Percentiles rank a stretch among this genome's conserved stretches.
Evolutionary conservation across 2,113 vertebrate species (phyloP).

Genomic region (Rhabdomys dilectus): DNA sequence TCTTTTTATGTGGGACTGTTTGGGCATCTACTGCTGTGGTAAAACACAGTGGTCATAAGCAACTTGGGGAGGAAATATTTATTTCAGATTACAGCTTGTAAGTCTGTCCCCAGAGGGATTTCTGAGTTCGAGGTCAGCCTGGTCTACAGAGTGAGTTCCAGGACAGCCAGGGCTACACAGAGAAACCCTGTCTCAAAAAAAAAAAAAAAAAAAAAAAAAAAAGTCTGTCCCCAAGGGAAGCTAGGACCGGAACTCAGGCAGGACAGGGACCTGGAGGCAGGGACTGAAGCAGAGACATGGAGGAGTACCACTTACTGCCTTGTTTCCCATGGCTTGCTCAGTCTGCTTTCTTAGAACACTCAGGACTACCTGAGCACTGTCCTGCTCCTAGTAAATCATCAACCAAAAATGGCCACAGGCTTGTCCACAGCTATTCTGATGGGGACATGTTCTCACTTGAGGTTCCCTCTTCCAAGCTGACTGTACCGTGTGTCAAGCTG

Average conservation of each 20-base stretch:
- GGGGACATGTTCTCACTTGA: neutral
- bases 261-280: neutral
- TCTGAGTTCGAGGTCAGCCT: no score
- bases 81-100: neutral
- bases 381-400: neutral
- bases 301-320: no score
- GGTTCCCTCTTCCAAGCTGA: neutral
- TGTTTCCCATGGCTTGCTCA: neutral
- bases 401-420: neutral
- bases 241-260: neutral
- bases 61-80: neutral
- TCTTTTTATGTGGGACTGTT: neutral
- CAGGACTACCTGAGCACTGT: neutral
- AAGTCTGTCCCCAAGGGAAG: no score
- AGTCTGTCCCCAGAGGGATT: neutral
- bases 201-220: no score
- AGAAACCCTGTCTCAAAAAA: no score
- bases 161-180: no score
- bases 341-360: neutral
- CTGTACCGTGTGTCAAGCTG: neutral
- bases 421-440: neutral
- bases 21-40: neutral
- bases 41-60: neutral
- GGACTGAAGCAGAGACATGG: neutral
- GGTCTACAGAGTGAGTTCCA: no score